Evolutionary conservation across 2,888 invertebrate species (phyloP).

Genomic region (Cistogaster globosa): DNA sequence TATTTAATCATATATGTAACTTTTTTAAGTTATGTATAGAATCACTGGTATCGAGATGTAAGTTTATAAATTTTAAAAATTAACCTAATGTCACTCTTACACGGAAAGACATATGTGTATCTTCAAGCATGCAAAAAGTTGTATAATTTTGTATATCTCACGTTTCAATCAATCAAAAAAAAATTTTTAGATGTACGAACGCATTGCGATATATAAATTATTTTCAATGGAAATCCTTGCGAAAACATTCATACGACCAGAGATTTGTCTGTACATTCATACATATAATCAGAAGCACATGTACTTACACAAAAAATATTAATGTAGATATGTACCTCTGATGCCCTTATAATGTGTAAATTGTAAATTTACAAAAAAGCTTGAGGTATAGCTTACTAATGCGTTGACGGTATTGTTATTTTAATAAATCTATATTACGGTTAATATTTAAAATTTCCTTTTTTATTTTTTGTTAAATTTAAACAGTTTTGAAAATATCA

Average conservation of each 20-base stretch:
- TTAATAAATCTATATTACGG: too few species aligned
- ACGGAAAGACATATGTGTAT: conserved; percentile 1
- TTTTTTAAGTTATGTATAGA: background rate
- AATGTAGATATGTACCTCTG: background rate
- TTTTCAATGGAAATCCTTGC: conserved; percentile 29
- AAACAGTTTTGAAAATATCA: too few species aligned
- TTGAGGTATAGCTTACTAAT: too few species aligned
- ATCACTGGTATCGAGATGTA: conserved; percentile 6
- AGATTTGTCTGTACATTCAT: conserved; percentile 9
- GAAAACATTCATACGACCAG: background rate
- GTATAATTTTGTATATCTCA: conserved; percentile 62
- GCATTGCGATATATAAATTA: conserved; percentile 9
- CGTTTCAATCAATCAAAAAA: conserved; percentile 66
- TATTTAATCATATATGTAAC: background rate
- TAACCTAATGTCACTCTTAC: conserved; percentile 38
- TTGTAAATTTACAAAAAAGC: background rate
- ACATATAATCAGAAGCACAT: background rate
- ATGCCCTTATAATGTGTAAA: conserved; percentile 3
- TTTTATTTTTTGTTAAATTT: too few species aligned
- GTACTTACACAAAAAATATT: background rate
- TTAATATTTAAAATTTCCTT: too few species aligned
- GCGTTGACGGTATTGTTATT: too few species aligned
- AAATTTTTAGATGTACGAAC: conserved; percentile 9
- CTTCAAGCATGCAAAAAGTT: conserved; percentile 15
- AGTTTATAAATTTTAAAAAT: conserved; percentile 28